Base-by-base conservation (phyloP, 2,888 invertebrate genomes). In the Ophioninae sp. region DNA sequence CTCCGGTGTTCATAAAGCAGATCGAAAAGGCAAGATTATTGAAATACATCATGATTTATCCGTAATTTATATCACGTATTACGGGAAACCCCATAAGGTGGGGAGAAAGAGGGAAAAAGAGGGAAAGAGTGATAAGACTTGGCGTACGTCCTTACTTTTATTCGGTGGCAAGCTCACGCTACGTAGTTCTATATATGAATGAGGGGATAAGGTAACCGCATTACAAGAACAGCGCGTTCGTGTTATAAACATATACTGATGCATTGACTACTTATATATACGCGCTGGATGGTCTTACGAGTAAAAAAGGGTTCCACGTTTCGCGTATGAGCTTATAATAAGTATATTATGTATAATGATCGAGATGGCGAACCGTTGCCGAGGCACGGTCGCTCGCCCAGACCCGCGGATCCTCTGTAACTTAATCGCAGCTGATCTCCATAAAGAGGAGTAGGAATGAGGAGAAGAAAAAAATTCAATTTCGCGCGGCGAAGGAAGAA, bases 321-420 rank as follows among this genome's bases (percentile, higher is more conserved):
- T 82, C 74, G 82, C 75, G 82, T 74, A 50, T 79, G 79, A 79
- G 82, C 82, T 79, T 65, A 70, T 82, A 82, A 82, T 82, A 82
- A 82, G 82, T 82, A 72, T 70, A 82, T 82, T 75, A 79, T 79
- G 79, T 75, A 79, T 79, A 82, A 82, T 82, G 69, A 82, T 75
- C 79, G 75, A 41, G 75, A 75, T 82, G 75, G 82, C 70, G 65
- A 77, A 21, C 50, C 67, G 61, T 50, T 64, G 68, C 62, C 65
- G 78, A 65, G 74, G 64, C 41, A 70, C 65, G 44, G 61, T 30
- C 68, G 67, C 77, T 73, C 50, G 50, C 50, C 13, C 50, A 50
- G 50, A 50, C 50, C 50, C 50, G 50, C 50, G 77, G 77, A 73
- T 75, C 81, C 50, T 50, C 72, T 64, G 59, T 57, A 70, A 76